phyloP scores from a whole-genome alignment of 2,888 invertebrate species.

The Ophraella communa region DNA sequence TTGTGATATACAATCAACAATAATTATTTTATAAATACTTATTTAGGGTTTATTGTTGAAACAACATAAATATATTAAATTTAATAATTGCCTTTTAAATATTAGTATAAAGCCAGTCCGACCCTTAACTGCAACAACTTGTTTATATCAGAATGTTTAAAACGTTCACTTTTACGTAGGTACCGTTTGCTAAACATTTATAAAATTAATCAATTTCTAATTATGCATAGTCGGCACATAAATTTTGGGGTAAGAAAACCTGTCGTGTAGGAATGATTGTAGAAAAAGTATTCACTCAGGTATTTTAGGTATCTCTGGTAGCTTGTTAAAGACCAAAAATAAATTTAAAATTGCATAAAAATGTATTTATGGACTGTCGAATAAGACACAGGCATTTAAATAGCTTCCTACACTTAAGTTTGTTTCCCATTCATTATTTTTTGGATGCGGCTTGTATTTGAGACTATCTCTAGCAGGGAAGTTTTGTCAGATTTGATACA shows the following conservation, averaged over 20 bases:
- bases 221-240: slow-evolving; percentile 56
- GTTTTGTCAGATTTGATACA: too few species aligned
- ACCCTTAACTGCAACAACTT: slow-evolving; percentile 18
- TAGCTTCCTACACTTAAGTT: slow-evolving; percentile 33
- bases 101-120: too few species aligned
- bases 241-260: slow-evolving; percentile 49
- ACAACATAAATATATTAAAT: too few species aligned
- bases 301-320: slow-evolving; percentile 55
- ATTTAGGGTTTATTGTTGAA: too few species aligned
- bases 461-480: not conserved
- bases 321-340: slow-evolving; percentile 51
- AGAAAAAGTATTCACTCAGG: slow-evolving; percentile 52
- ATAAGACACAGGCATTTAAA: slow-evolving; percentile 38
- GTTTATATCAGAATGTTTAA: slow-evolving; percentile 27
- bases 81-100: too few species aligned
- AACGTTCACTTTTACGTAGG: slow-evolving; percentile 47
- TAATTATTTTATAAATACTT: too few species aligned
- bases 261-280: slow-evolving; percentile 53
- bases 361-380: slow-evolving; percentile 46
- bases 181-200: slow-evolving; percentile 52
- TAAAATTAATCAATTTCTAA: slow-evolving; percentile 61
- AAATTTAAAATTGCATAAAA: slow-evolving; percentile 52
- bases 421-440: slow-evolving; percentile 1
- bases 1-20: too few species aligned
- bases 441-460: not conserved